phyloP scores from a whole-genome alignment of 2,888 invertebrate genomes.

The Muscina levida region DNA sequence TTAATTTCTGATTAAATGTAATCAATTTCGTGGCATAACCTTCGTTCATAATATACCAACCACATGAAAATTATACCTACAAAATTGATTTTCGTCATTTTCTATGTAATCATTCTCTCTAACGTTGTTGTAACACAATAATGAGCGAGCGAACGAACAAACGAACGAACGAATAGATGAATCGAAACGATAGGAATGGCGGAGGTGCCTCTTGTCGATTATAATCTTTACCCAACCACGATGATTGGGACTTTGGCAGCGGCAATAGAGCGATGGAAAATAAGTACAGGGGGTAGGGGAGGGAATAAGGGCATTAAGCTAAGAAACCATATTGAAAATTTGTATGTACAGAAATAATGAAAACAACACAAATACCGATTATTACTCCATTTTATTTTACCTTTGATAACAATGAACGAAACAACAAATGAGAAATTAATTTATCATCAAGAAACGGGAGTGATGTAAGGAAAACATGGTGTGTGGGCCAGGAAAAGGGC shows the following conservation, averaged over 20 bases:
- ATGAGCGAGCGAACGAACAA: background rate
- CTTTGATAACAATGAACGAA: conserved; percentile 22
- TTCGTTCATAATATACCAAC: conserved; percentile 37
- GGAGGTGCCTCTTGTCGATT: no score
- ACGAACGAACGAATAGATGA: background rate
- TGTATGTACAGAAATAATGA: background rate
- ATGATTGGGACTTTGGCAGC: no score
- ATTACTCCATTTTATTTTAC: conserved; percentile 45
- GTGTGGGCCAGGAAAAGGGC: conserved; percentile 38
- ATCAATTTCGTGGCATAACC: conserved; percentile 25
- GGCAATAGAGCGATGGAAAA: no score
- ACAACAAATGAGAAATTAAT: conserved; percentile 61
- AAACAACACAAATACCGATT: conserved; percentile 14
- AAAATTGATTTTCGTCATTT: conserved; percentile 38
- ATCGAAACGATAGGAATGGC: background rate
- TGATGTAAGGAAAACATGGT: background rate
- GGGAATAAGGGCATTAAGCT: conserved; percentile 12
- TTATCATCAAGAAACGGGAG: conserved; percentile 40
- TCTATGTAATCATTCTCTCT: conserved; percentile 11
- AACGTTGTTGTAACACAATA: background rate
- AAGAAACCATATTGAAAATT: conserved; percentile 25
- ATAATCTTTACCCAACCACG: no score
- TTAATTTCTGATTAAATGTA: conserved; percentile 37
- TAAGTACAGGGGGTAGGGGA: background rate
- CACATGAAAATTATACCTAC: conserved; percentile 35